Conservation (phyloP, 1,140 invertebrate genomes). For the Drosophila tristis region DNA sequence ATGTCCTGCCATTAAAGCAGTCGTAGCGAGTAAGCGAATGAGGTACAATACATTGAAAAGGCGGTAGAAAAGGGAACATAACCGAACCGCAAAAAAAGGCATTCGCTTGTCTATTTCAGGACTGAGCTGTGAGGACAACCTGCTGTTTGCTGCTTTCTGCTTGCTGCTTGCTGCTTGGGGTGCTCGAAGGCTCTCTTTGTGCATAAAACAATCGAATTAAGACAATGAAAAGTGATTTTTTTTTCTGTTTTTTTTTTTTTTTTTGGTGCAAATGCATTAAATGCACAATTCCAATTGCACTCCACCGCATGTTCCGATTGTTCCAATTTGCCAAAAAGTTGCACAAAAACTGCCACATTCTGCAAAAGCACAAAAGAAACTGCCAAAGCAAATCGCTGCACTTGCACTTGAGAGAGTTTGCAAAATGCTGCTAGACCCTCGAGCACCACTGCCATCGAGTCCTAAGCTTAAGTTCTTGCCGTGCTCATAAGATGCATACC, state of each 20-base stretch:
- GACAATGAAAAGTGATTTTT: constrained; percentile 50
- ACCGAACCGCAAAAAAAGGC: constrained; percentile 11
- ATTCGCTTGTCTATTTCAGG: constrained; percentile 12
- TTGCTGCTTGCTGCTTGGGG: not conserved
- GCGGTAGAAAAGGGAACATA: no score
- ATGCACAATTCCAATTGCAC: constrained; percentile 53
- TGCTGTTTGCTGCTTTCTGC: constrained; percentile 1
- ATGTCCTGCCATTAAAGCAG: not conserved
- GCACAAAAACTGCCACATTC: constrained; percentile 33
- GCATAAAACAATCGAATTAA: constrained; percentile 20
- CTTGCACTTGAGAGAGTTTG: constrained; percentile 29
- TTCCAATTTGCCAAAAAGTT: constrained; percentile 31
- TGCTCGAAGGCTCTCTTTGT: constrained; percentile 7
- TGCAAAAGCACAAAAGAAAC: constrained; percentile 22
- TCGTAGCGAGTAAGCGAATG: constrained; percentile 10
- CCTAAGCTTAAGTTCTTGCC: not conserved
- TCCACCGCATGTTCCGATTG: constrained; percentile 75
- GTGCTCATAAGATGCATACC: not conserved
- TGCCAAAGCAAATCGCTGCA: constrained; percentile 33
- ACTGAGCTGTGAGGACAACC: constrained; percentile 1
- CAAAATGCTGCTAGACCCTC: constrained; percentile 30
- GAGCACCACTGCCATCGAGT: constrained; percentile 38
- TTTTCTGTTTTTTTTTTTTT: not conserved
- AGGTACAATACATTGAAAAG: constrained; percentile 9
- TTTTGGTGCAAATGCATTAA: constrained; percentile 57